Evolutionary conservation across 2,113 vertebrate genomes (phyloP).

Genomic region (Odontesthes bonariensis): DNA sequence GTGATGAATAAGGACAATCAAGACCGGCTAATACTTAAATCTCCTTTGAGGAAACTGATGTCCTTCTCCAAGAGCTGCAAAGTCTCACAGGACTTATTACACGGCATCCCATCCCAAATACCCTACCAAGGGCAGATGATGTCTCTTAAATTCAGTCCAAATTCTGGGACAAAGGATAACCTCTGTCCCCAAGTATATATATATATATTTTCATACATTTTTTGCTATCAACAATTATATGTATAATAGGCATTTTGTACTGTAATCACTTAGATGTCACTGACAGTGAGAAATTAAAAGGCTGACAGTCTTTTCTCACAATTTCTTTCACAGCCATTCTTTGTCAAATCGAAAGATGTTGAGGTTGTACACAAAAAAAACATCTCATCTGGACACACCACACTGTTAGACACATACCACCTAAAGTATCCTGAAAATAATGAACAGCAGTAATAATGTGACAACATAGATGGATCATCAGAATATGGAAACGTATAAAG

Average conservation of each 20-base stretch:
- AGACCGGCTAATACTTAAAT: constrained; percentile 27
- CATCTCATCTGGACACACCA: no score
- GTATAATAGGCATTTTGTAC: neutral
- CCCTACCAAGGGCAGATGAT: constrained; percentile 59
- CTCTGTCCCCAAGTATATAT: neutral
- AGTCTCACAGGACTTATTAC: constrained; percentile 52
- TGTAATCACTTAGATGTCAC: neutral
- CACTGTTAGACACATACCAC: no score
- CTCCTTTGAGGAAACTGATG: constrained; percentile 66
- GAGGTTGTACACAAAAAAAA: no score
- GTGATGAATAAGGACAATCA: constrained; percentile 69
- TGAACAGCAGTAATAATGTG: no score
- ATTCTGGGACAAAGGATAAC: constrained; percentile 30
- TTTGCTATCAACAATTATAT: neutral
- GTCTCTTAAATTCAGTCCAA: constrained; percentile 54
- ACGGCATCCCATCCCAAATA: constrained; percentile 31
- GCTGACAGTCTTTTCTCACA: neutral
- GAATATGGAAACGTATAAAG: neutral
- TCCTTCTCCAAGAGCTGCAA: constrained; percentile 62
- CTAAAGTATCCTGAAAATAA: no score
- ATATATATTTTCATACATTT: neutral
- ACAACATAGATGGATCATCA: no score
- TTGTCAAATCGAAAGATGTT: no score
- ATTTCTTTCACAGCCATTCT: no score
- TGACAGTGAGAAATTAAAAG: neutral